These are phyloP conservation scores for Zhuqinia jingwanae DNA, from an alignment of 2,888 invertebrate species.

Conservation along the genomic window DNA sequence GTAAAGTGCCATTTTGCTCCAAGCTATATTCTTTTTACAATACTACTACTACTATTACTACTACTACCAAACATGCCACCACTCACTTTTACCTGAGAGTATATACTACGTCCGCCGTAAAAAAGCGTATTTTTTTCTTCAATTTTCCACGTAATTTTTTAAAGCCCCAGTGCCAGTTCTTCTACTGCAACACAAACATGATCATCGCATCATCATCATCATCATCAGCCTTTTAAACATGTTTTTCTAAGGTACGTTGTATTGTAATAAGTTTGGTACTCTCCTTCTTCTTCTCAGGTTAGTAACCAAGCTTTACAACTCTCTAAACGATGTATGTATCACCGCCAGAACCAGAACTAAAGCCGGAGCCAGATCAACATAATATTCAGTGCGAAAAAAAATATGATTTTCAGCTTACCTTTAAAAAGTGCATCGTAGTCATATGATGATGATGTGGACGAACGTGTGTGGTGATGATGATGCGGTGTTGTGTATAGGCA, in stretches of 20 bases:
- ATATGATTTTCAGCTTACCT: background rate
- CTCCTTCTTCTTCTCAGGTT: background rate
- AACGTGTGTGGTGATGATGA: conserved; percentile 35
- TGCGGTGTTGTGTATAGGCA: background rate
- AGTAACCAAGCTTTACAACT: no score
- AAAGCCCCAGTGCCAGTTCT: conserved; percentile 44
- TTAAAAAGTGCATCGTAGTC: conserved; percentile 44
- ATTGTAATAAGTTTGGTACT: background rate
- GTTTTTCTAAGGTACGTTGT: background rate
- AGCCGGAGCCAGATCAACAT: background rate
- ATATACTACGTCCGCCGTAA: conserved; percentile 24
- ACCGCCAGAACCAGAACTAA: background rate
- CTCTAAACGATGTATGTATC: no score
- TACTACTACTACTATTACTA: background rate
- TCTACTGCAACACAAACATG: conserved; percentile 10
- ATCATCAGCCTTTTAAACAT: conserved; percentile 47
- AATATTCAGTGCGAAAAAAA: background rate
- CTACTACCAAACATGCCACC: background rate
- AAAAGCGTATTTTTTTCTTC: background rate
- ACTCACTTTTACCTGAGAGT: conserved; percentile 17
- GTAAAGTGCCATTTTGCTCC: conserved; percentile 55
- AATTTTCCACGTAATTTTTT: conserved; percentile 25
- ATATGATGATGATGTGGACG: conserved; percentile 31
- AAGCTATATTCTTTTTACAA: conserved; percentile 11
- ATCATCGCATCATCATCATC: conserved; percentile 20